Conservation (phyloP, 1,140 invertebrate genomes). For the Orchestia grillus region DNA sequence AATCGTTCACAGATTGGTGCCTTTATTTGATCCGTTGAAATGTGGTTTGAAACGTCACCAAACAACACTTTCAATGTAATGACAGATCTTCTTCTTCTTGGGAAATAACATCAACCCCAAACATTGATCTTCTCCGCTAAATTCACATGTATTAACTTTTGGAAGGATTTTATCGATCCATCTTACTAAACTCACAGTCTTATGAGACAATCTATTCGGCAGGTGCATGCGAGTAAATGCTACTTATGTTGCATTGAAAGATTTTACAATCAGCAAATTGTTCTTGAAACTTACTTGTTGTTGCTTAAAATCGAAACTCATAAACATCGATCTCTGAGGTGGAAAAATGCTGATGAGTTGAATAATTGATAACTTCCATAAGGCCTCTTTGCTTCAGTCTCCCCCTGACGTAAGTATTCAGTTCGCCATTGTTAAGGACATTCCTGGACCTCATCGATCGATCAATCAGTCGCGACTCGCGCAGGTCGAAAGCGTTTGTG, state of each 20-base stretch:
- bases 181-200: not conserved
- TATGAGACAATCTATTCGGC: not conserved
- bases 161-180: not conserved
- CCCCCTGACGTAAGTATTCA: not conserved
- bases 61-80: not conserved
- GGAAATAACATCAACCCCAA: not conserved
- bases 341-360: not conserved
- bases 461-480: not conserved
- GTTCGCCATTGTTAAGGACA: not conserved
- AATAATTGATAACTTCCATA: not conserved
- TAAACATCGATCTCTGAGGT: not conserved
- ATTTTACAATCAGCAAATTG: not conserved
- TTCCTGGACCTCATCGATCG: not conserved
- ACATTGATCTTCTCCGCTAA: not conserved
- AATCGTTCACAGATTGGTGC: not conserved
- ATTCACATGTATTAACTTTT: not conserved
- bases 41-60: not conserved
- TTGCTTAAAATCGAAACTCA: not conserved
- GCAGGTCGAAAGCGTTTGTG: not conserved
- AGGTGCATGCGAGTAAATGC: not conserved
- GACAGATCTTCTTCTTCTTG: too few species aligned
- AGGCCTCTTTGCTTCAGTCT: not conserved
- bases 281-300: not conserved
- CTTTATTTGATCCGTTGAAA: not conserved
- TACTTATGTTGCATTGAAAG: not conserved